Conservation (phyloP, 2,113 vertebrate genomes). For the Colossoma macropomum region DNA sequence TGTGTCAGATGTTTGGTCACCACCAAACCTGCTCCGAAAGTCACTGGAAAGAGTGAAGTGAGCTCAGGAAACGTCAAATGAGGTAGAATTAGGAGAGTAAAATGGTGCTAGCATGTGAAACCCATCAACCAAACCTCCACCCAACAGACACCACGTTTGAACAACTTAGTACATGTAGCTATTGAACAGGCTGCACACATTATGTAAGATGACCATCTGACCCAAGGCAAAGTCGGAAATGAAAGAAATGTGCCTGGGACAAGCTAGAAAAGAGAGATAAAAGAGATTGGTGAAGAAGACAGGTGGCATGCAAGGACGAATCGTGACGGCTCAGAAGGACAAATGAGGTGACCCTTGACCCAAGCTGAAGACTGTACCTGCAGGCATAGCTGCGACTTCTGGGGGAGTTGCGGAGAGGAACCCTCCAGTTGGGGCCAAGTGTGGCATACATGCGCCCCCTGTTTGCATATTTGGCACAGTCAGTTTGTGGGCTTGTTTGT, state of each 20-base stretch:
- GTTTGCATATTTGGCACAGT: constrained; percentile 77
- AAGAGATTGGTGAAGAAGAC: constrained; percentile 9
- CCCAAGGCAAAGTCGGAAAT: background rate
- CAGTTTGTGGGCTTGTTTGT: constrained; percentile 36
- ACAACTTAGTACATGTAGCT: background rate
- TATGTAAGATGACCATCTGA: background rate
- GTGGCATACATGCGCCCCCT: constrained; percentile 94
- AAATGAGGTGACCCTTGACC: constrained; percentile 38
- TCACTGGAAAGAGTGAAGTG: background rate
- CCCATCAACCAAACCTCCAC: background rate
- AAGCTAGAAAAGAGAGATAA: background rate
- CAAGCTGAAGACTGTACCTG: constrained; percentile 81
- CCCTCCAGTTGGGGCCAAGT: constrained; percentile 93
- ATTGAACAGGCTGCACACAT: background rate
- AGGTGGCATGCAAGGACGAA: constrained; percentile 32
- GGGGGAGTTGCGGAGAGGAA: constrained; percentile 87
- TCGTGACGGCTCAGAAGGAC: constrained; percentile 28
- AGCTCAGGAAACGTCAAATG: background rate
- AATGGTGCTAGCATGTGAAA: background rate
- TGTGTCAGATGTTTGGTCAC: background rate
- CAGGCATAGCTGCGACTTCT: constrained; percentile 88
- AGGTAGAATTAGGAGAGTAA: background rate
- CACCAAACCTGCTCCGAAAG: background rate
- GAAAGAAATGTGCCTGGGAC: background rate
- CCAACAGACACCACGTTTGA: background rate